Evolutionary conservation across 2,797 vertebrate species (phyloP).

Genomic region (Squalus acanthias): DNA sequence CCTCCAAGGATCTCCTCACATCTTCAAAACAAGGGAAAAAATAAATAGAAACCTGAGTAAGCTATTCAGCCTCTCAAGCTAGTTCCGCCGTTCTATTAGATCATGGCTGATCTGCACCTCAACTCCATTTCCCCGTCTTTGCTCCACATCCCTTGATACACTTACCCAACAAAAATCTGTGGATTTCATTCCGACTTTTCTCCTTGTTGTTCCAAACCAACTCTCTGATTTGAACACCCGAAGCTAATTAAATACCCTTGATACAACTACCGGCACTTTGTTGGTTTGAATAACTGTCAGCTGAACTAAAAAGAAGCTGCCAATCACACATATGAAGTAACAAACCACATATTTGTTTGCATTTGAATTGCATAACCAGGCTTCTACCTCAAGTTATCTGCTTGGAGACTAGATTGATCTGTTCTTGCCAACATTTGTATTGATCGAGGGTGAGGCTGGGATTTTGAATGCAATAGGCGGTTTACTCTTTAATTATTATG

Average conservation of each 20-base stretch:
- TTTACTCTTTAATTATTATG: neutral
- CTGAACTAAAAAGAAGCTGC: neutral
- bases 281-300: neutral
- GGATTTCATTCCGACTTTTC: neutral
- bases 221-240: neutral
- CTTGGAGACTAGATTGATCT: neutral
- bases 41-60: neutral
- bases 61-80: neutral
- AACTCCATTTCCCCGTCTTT: neutral
- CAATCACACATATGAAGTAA: neutral
- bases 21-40: neutral
- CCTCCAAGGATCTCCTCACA: neutral
- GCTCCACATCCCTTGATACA: neutral
- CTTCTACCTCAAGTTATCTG: neutral
- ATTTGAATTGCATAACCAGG: neutral
- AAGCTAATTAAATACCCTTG: neutral
- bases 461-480: neutral
- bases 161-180: neutral
- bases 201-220: neutral
- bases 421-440: neutral
- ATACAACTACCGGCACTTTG: neutral
- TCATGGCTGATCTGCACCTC: neutral
- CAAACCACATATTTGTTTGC: neutral
- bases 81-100: neutral
- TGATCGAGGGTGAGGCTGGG: neutral